Conservation (phyloP, 2,113 vertebrate species). For the Mastomys coucha region DNA sequence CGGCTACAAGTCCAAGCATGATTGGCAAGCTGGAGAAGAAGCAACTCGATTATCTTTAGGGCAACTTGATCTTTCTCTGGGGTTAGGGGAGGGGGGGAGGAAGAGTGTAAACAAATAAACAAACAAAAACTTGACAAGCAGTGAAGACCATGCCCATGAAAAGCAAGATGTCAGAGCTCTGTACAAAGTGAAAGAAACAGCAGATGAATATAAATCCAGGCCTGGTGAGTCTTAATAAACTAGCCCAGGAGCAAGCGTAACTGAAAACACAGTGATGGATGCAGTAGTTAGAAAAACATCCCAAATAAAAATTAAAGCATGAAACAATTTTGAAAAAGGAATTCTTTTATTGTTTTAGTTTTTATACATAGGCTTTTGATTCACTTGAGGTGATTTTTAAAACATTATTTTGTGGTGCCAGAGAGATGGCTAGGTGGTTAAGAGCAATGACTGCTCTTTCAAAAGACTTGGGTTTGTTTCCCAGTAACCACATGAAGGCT, state of each 20-base stretch:
- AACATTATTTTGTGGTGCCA: too few species aligned
- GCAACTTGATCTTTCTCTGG: not conserved
- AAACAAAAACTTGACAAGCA: not conserved
- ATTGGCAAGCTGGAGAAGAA: not conserved
- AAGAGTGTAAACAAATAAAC: not conserved
- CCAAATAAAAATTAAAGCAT: not conserved
- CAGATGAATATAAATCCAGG: not conserved
- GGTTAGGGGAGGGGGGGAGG: not conserved
- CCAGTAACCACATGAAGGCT: not conserved
- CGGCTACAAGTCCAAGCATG: not conserved
- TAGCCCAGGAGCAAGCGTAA: not conserved
- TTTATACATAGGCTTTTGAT: not conserved
- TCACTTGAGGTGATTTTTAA: not conserved
- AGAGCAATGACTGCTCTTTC: not conserved
- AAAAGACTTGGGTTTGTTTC: not conserved
- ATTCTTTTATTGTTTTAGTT: not conserved
- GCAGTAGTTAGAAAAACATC: not conserved
- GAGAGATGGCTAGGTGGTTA: not conserved
- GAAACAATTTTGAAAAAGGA: not conserved
- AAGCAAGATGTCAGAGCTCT: not conserved
- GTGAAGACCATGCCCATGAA: not conserved
- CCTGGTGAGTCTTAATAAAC: not conserved
- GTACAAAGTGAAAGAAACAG: not conserved
- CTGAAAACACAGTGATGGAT: not conserved
- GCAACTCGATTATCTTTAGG: not conserved